These are phyloP conservation scores for Euwallacea fornicatus DNA, from an alignment of 1,140 invertebrate species.

Conservation along the genomic window DNA sequence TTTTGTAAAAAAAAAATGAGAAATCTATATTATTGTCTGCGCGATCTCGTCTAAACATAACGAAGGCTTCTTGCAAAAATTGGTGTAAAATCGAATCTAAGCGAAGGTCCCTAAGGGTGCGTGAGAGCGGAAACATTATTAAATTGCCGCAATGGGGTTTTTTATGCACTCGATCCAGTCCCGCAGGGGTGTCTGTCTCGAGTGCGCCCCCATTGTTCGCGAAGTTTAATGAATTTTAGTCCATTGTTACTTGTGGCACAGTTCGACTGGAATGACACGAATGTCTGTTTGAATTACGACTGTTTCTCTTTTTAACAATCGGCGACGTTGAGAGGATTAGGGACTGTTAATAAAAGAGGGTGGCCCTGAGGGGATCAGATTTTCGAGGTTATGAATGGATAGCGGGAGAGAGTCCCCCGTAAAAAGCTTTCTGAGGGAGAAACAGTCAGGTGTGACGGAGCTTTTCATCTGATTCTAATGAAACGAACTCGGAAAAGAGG, in stretches of 20 bases:
- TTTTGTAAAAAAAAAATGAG: neutral
- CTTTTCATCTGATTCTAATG: conserved; percentile 26
- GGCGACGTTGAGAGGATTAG: conserved; percentile 8
- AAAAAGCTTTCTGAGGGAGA: neutral
- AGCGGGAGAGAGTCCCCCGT: neutral
- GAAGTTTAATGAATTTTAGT: conserved; percentile 40
- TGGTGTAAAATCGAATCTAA: conserved; percentile 26
- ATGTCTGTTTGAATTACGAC: conserved; percentile 32
- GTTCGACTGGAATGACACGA: conserved; percentile 24
- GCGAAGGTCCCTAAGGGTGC: conserved; percentile 30
- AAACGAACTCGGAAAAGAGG: conserved; percentile 22
- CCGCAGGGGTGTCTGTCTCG: conserved; percentile 29
- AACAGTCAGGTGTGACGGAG: conserved; percentile 23
- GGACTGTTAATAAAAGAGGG: conserved; percentile 12
- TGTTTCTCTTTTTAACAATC: conserved; percentile 26
- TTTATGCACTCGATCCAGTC: conserved; percentile 46
- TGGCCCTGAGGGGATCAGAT: neutral
- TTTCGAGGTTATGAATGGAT: conserved; percentile 4
- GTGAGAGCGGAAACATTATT: conserved; percentile 50
- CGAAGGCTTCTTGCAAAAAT: neutral
- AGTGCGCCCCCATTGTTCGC: conserved; percentile 38
- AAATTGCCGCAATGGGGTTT: conserved; percentile 50
- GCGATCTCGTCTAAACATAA: too few species aligned
- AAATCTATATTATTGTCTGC: too few species aligned
- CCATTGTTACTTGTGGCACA: conserved; percentile 34